phyloP scores from a whole-genome alignment of 1,140 invertebrate genomes.

The Lanistes nyassanus region DNA sequence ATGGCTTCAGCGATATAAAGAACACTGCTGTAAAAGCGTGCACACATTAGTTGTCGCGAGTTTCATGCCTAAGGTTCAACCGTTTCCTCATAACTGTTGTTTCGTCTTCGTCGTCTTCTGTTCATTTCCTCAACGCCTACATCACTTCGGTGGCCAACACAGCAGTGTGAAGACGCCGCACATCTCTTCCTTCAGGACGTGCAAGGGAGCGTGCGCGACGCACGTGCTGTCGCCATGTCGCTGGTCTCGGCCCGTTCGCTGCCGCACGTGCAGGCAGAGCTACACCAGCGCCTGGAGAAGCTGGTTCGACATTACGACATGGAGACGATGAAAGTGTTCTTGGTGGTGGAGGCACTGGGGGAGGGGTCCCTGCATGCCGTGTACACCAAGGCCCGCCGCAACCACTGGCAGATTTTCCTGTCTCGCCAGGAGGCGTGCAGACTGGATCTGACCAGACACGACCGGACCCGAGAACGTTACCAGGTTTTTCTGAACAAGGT shows the following conservation, averaged over 20 bases:
- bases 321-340: conserved; percentile 60
- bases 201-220: too few relatives aligned
- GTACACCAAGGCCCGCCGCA: conserved; percentile 38
- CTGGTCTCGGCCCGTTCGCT: conserved; percentile 22
- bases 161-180: too few relatives aligned
- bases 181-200: too few relatives aligned
- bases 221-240: too few relatives aligned
- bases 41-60: too few relatives aligned
- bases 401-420: conserved; percentile 51
- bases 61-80: too few relatives aligned
- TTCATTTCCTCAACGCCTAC: too few relatives aligned
- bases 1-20: too few relatives aligned
- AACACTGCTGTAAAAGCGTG: too few relatives aligned
- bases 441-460: conserved; percentile 52
- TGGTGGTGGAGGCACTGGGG: conserved; percentile 54
- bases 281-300: conserved; percentile 51
- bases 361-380: conserved; percentile 41
- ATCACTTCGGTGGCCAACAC: too few relatives aligned
- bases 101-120: too few relatives aligned
- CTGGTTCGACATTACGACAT: conserved; percentile 53
- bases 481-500: conserved; percentile 45
- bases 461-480: conserved; percentile 48
- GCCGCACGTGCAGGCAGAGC: conserved; percentile 47
- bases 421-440: conserved; percentile 51
- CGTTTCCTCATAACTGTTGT: too few relatives aligned